Conservation (phyloP, 2,888 invertebrate species). For the Pseudeuparius sepicola region DNA sequence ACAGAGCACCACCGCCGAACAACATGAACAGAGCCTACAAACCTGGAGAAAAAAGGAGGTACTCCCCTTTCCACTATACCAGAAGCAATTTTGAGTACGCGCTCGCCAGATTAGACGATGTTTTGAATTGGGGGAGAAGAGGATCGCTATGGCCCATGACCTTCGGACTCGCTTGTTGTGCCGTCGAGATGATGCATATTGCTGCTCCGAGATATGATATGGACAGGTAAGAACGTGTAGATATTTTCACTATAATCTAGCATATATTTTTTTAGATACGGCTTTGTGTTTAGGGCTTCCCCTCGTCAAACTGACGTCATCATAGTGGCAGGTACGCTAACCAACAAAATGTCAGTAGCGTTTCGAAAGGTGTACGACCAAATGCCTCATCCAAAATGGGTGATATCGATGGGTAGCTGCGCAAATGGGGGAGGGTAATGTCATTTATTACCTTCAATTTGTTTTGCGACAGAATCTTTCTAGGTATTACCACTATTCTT, state of each 20-base stretch:
- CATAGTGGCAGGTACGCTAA: slow-evolving; percentile 53
- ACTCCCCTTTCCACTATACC: slow-evolving; percentile 49
- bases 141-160: slow-evolving; percentile 60
- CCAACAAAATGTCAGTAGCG: slow-evolving; percentile 62
- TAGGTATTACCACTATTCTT: slow-evolving; percentile 64
- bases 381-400: slow-evolving; percentile 61
- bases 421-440: slow-evolving; percentile 58
- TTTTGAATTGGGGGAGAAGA: slow-evolving; percentile 54
- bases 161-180: slow-evolving; percentile 59
- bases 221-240: slow-evolving; percentile 45
- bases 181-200: slow-evolving; percentile 60
- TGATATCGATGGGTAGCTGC: slow-evolving; percentile 69
- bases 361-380: slow-evolving; percentile 51
- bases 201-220: slow-evolving; percentile 61
- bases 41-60: slow-evolving; percentile 37
- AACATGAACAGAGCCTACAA: slow-evolving; percentile 20
- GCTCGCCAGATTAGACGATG: slow-evolving; percentile 52
- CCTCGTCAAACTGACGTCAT: slow-evolving; percentile 54
- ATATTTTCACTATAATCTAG: background rate
- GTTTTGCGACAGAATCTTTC: too few species aligned
- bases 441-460: background rate
- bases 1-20: too few species aligned
- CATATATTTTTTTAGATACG: slow-evolving; percentile 32
- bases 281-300: slow-evolving; percentile 54
- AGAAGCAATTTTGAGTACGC: slow-evolving; percentile 39